Conservation (phyloP, 2,888 invertebrate species). For the Fissipunctia ypsillon region DNA sequence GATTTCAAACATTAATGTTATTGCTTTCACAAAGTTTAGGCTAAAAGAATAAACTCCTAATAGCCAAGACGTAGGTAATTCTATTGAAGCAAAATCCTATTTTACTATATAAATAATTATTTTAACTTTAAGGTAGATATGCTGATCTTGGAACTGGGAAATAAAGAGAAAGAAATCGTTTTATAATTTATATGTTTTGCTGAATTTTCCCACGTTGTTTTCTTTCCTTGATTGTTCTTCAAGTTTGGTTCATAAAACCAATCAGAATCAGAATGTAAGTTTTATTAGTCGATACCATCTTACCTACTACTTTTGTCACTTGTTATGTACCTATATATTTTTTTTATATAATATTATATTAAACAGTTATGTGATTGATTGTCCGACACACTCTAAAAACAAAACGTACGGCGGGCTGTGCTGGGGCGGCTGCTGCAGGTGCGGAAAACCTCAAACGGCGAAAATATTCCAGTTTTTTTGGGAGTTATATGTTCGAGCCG, state of each 20-base stretch:
- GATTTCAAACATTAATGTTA: constrained; percentile 43
- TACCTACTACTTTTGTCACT: neutral
- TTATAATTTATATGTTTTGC: neutral
- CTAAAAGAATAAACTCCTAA: constrained; percentile 40
- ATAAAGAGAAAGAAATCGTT: neutral
- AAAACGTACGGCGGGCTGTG: no score
- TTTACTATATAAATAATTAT: constrained; percentile 37
- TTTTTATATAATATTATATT: no score
- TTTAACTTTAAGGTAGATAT: constrained; percentile 7
- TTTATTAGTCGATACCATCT: neutral
- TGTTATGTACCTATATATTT: no score
- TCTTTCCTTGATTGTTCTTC: neutral
- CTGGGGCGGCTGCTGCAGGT: no score
- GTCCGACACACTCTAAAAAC: no score
- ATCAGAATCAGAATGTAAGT: neutral
- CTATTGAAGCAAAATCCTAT: constrained; percentile 43
- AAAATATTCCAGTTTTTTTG: no score
- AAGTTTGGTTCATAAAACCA: neutral
- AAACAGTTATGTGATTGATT: no score
- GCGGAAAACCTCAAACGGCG: no score
- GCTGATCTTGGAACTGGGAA: neutral
- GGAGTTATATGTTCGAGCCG: no score
- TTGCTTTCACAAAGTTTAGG: constrained; percentile 45
- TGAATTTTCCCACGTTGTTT: neutral
- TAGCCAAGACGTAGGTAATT: constrained; percentile 37